phyloP scores from a whole-genome alignment of 2,888 invertebrate genomes.

The Rhogogaster chlorosoma region DNA sequence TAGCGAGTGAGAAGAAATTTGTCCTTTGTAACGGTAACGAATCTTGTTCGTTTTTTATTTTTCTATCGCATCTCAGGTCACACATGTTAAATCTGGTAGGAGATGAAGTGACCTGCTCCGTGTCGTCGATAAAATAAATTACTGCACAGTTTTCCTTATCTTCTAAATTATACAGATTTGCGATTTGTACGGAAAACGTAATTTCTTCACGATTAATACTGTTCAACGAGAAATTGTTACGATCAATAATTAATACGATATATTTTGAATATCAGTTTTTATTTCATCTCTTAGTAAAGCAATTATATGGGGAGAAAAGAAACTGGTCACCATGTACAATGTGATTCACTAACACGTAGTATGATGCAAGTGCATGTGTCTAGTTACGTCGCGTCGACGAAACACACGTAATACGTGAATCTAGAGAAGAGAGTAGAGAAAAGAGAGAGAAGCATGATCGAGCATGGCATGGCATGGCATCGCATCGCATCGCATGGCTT shows the following conservation, averaged over 20 bases:
- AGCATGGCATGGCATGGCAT: not conserved
- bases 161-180: no score
- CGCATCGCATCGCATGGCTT: not conserved
- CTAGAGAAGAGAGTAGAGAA: not conserved
- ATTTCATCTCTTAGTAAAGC: not conserved
- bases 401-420: conserved; percentile 14
- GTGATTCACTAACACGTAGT: not conserved
- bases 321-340: not conserved
- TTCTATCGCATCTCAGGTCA: no score
- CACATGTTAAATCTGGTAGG: no score
- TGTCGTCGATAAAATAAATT: no score
- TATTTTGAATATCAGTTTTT: not conserved
- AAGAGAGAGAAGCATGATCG: not conserved
- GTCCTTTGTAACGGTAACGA: conserved; percentile 15
- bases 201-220: not conserved
- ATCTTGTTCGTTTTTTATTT: not conserved
- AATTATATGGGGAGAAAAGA: not conserved
- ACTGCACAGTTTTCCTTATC: no score
- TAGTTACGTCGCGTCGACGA: not conserved
- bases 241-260: not conserved
- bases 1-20: conserved; percentile 25
- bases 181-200: no score
- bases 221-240: no score
- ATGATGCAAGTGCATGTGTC: not conserved
- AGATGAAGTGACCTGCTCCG: no score